Conservation (phyloP, 1,140 invertebrate species). For the Dryas iulia region DNA sequence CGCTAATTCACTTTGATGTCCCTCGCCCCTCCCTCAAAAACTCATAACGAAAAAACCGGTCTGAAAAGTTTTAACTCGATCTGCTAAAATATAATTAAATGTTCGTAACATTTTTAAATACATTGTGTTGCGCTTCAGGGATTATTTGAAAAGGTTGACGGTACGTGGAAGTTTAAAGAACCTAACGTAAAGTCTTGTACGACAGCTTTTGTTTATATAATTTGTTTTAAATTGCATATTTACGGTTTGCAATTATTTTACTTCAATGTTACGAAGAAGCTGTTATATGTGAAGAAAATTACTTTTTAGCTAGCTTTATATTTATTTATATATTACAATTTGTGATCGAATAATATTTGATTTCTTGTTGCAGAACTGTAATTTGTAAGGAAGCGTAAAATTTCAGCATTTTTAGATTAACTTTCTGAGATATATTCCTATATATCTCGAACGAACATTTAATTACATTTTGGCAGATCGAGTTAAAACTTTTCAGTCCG, state of each 20-base stretch:
- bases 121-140: conserved; percentile 40
- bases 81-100: conserved; percentile 59
- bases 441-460: conserved; percentile 54
- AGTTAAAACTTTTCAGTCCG: conserved; percentile 68
- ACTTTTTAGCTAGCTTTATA: background rate
- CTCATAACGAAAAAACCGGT: conserved; percentile 67
- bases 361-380: too few species aligned
- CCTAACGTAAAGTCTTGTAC: background rate
- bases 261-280: background rate
- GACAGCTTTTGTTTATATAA: background rate
- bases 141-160: background rate
- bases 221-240: background rate
- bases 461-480: conserved; percentile 54
- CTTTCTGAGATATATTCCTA: too few species aligned
- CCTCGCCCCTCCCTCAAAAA: conserved; percentile 36
- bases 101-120: conserved; percentile 58
- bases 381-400: too few species aligned
- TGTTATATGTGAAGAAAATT: background rate
- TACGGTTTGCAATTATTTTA: background rate
- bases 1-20: conserved; percentile 75
- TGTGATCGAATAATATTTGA: too few species aligned
- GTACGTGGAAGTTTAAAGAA: background rate
- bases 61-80: conserved; percentile 65
- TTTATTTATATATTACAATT: too few species aligned
- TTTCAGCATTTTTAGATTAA: too few species aligned